Base-by-base conservation (phyloP, 1,140 invertebrate species). In the Akabosia matsudoensis region DNA sequence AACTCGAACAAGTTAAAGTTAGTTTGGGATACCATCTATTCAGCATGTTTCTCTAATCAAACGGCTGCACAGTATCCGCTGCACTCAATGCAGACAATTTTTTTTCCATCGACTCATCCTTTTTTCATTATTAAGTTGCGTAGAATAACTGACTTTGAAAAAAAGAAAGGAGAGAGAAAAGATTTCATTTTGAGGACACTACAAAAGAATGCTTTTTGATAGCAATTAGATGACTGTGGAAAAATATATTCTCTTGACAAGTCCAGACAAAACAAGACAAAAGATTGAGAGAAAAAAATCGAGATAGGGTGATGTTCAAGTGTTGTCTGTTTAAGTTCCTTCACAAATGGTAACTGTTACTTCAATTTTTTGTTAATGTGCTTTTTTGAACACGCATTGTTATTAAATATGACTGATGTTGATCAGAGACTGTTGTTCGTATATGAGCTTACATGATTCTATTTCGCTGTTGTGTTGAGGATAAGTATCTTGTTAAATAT, bases 191-290 rank as follows among this genome's bases (percentile, higher is more conserved):
- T 28, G 61, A 67, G 61, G 61, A 67, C 61, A 67, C 22, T 4
- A 67, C 61, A 67, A 67, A 67, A 67, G 61, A 30, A 30, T 30
- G 61, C 61, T 67, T 67, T 67, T 67, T 31, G 61, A 67, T 67
- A 67, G 61, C 61, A 67, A 67, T 67, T 67, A 67, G 61, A 67
- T 67, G 61, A 67, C 61, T 67, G 31, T 67, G 61, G 61, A 67
- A 67, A 56, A 67, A 67, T n/a, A n/a, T n/a, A 67, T 67, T 67
- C 61, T 67, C 61, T 67, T 67, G 61, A 67, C 61, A 67, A 67
- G 61, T 30, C 61, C 61, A 67, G 61, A 67, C 61, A 67, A 67
- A 67, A 67, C 26, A 30, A 67, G 61, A 67, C 61, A 67, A 67
- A 10, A 31, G 61, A 2, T 67, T 67, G n/a, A 24, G n/a, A 56